These are phyloP conservation scores for Halotydeus destructor DNA, from an alignment of 1,140 invertebrate species.

Conservation along the genomic window DNA sequence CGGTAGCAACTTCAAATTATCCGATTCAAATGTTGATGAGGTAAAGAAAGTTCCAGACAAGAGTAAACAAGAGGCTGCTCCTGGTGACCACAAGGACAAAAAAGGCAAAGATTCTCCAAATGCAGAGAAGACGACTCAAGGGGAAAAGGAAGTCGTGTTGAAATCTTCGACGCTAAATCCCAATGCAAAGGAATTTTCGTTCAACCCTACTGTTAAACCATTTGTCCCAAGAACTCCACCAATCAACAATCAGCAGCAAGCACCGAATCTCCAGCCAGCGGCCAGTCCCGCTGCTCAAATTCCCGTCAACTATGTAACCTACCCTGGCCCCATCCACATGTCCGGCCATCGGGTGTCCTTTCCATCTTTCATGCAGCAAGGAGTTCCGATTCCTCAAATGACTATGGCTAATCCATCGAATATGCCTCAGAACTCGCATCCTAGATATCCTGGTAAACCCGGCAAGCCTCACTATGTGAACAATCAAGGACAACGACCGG, in stretches of 20 bases:
- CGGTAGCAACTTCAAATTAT: neutral
- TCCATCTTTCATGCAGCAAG: neutral
- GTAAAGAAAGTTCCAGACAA: neutral
- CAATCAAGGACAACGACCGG: conserved; percentile 5
- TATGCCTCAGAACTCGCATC: conserved; percentile 2
- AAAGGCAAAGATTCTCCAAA: neutral
- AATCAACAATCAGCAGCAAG: conserved; percentile 6
- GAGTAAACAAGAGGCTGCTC: neutral
- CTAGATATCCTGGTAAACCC: conserved; percentile 5
- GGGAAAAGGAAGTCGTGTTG: conserved; percentile 18
- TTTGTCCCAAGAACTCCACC: conserved; percentile 39
- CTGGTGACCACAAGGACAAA: neutral
- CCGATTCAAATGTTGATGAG: neutral
- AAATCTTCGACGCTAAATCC: conserved; percentile 64
- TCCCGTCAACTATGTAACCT: neutral
- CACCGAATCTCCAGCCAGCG: neutral
- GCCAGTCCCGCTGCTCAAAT: neutral
- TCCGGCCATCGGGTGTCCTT: neutral
- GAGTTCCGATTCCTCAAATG: conserved; percentile 6
- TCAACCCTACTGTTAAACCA: conserved; percentile 59
- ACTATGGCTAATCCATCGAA: neutral
- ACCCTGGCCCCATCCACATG: neutral
- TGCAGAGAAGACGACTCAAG: neutral
- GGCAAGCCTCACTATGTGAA: conserved; percentile 4
- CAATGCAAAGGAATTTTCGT: conserved; percentile 60